Conservation (phyloP, 1,140 invertebrate genomes). For the Hyposmocoma kahamanoa region DNA sequence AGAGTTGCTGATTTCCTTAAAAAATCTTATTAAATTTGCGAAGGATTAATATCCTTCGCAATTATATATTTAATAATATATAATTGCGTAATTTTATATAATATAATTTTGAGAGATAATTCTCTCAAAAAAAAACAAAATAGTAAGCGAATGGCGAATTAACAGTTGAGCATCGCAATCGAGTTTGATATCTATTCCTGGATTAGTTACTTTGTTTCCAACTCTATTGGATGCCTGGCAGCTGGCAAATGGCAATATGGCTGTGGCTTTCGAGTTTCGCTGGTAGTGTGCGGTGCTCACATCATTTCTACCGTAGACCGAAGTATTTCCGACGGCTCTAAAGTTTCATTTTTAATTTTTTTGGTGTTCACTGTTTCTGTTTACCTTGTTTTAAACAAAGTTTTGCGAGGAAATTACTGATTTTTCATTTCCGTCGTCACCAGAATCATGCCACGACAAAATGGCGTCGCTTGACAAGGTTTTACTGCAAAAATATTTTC, state of each 20-base stretch:
- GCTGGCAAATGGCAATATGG: conserved; percentile 60
- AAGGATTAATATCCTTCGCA: too few species aligned
- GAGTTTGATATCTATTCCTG: too few species aligned
- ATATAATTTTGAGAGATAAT: too few species aligned
- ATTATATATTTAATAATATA: too few species aligned
- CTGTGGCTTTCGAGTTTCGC: conserved; percentile 67
- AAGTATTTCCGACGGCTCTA: conserved; percentile 58
- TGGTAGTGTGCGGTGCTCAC: conserved; percentile 66
- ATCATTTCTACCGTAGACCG: conserved; percentile 54
- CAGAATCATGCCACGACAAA: conserved; percentile 72
- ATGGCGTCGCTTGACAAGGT: conserved; percentile 73
- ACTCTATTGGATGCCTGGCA: conserved; percentile 26
- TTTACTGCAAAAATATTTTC: conserved; percentile 66
- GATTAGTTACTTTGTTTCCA: not conserved
- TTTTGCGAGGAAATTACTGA: conserved; percentile 50
- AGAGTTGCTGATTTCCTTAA: too few species aligned
- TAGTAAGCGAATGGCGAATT: too few species aligned
- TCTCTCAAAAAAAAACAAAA: too few species aligned
- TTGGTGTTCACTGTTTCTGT: conserved; percentile 52
- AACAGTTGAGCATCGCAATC: too few species aligned
- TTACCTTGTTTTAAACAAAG: conserved; percentile 48
- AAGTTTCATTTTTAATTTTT: conserved; percentile 67
- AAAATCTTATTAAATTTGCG: too few species aligned
- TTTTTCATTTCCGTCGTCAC: conserved; percentile 69
- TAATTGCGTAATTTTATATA: too few species aligned